Percentiles rank a stretch among this genome's conserved stretches.
phyloP scores from a whole-genome alignment of 92 coral and sea anemone genomes.

The Porites divaricata region DNA sequence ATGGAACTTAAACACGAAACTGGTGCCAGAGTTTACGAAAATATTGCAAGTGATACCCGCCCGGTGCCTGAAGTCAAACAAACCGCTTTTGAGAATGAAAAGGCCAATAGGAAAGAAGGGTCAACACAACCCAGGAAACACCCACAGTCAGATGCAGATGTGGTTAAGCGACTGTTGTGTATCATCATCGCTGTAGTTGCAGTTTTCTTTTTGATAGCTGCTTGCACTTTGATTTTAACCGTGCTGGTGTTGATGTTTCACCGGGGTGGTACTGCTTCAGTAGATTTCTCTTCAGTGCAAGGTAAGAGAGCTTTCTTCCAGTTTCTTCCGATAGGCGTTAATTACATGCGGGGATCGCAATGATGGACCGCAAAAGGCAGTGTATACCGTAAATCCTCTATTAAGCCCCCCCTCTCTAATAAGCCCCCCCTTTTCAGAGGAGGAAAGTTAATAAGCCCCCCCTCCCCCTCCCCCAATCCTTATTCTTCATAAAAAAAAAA shows the following conservation, averaged over 20 bases:
- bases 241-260: background rate
- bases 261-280: background rate
- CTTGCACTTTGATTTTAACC: background rate
- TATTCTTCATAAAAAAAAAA: too few species aligned
- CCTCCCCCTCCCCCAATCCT: too few species aligned
- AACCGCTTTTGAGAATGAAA: background rate
- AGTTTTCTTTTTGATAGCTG: slow-evolving; percentile 2
- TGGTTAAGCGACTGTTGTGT: background rate
- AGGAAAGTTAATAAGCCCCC: too few species aligned
- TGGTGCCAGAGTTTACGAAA: background rate
- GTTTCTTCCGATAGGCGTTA: too few species aligned
- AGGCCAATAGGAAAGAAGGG: background rate
- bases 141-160: background rate
- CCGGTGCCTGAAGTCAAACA: background rate
- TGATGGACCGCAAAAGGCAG: too few species aligned
- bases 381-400: too few species aligned
- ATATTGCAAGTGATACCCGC: background rate
- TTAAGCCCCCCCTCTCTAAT: too few species aligned
- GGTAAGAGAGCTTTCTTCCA: background rate
- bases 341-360: too few species aligned
- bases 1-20: background rate
- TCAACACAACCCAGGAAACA: too few species aligned
- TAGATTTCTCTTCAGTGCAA: background rate
- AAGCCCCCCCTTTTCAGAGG: too few species aligned
- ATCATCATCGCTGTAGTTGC: background rate